Conservation (phyloP, 2,113 vertebrate genomes). For the Campylomormyrus numenius region DNA sequence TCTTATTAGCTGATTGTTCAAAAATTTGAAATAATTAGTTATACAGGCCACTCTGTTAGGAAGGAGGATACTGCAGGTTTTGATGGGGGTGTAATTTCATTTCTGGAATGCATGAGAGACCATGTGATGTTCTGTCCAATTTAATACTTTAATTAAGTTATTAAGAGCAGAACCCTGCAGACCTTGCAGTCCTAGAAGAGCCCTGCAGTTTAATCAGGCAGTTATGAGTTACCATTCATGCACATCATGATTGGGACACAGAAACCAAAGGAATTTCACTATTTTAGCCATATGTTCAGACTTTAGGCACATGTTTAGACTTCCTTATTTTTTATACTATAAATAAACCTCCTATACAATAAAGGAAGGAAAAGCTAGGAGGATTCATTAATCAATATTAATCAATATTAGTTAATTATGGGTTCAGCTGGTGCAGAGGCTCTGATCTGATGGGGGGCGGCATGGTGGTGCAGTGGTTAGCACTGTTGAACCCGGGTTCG, state of each 20-base stretch:
- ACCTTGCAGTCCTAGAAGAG: not conserved
- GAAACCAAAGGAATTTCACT: not conserved
- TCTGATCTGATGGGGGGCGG: too few species aligned
- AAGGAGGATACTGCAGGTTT: not conserved
- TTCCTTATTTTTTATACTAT: not conserved
- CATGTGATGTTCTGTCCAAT: not conserved
- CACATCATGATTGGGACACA: not conserved
- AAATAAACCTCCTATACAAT: not conserved
- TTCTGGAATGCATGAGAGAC: not conserved
- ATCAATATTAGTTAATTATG: not conserved
- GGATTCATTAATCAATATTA: not conserved
- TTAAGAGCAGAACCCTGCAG: not conserved
- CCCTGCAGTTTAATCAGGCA: not conserved
- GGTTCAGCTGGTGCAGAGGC: not conserved
- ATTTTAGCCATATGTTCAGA: not conserved
- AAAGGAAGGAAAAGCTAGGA: not conserved
- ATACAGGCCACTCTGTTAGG: not conserved
- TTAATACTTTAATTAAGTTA: not conserved
- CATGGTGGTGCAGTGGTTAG: too few species aligned
- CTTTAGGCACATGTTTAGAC: not conserved
- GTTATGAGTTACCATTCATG: not conserved
- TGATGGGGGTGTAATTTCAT: not conserved
- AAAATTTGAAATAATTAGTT: not conserved
- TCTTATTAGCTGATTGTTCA: not conserved
- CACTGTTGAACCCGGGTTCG: too few species aligned